A percentile compares a stretch with the other conserved stretches of the same genome.
phyloP scores from a whole-genome alignment of 2,888 invertebrate genomes.

The Meghimatium bilineatum region DNA sequence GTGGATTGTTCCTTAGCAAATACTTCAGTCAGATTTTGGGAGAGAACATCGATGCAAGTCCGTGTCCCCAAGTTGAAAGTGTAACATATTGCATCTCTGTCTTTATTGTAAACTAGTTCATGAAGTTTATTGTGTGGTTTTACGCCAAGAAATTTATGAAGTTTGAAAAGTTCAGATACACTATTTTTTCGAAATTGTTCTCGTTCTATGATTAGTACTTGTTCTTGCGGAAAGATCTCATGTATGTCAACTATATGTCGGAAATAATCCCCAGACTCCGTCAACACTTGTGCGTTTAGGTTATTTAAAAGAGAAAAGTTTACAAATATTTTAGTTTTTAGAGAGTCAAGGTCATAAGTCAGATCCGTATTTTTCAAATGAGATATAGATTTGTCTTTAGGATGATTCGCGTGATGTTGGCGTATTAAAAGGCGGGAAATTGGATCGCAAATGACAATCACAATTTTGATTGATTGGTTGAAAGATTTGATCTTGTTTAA shows the following conservation, averaged over 20 bases:
- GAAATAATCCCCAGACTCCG: conserved; percentile 32
- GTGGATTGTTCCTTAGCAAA: not conserved
- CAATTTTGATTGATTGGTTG: conserved; percentile 36
- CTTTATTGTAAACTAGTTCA: not conserved
- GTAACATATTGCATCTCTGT: conserved; percentile 5
- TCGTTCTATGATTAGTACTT: conserved; percentile 27
- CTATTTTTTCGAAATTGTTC: conserved; percentile 18
- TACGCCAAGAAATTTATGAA: conserved; percentile 35
- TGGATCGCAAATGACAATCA: conserved; percentile 38
- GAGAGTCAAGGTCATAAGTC: not conserved
- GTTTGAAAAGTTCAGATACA: not conserved
- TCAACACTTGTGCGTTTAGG: conserved; percentile 8
- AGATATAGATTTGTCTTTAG: not conserved
- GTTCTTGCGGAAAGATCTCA: conserved; percentile 9
- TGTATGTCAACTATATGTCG: conserved; percentile 11
- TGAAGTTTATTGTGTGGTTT: not conserved
- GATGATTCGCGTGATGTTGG: not conserved
- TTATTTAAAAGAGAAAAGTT: not conserved
- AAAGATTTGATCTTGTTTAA: conserved; percentile 24
- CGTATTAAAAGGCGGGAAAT: conserved; percentile 30
- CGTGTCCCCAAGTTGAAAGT: not conserved
- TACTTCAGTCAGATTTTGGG: not conserved
- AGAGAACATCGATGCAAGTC: conserved; percentile 7
- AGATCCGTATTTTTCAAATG: not conserved
- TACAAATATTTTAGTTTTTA: conserved; percentile 12